Conservation (phyloP, 2,797 vertebrate genomes). For the Oryzias dopingdopingensis region DNA sequence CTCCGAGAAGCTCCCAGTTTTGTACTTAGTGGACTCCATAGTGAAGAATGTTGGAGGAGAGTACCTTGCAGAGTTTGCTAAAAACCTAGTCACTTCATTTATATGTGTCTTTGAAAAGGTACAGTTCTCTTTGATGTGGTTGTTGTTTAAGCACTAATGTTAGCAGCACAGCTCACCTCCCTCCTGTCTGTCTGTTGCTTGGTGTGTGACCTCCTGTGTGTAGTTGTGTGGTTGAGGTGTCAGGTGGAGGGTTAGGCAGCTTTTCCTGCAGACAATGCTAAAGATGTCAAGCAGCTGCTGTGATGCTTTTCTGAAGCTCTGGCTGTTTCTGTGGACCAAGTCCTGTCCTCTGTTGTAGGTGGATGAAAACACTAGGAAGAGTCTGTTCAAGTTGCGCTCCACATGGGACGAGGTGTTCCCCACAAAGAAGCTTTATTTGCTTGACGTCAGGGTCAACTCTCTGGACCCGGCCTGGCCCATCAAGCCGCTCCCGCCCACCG, state of each 20-base stretch:
- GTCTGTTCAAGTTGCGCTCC: conserved; percentile 97
- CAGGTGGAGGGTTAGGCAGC: conserved; percentile 30
- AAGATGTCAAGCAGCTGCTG: too few species aligned
- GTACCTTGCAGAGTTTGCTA: conserved; percentile 99
- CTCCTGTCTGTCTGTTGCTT: conserved; percentile 51
- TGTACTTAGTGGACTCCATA: conserved; percentile 99
- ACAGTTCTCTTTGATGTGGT: conserved; percentile 75
- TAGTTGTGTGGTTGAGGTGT: background rate
- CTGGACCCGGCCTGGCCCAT: conserved; percentile 98
- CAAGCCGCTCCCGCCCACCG: conserved; percentile 92
- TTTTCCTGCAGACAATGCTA: too few species aligned
- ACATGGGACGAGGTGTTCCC: conserved; percentile 99
- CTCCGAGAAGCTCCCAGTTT: conserved; percentile 97
- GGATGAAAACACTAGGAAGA: conserved; percentile 99
- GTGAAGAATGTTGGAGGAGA: conserved; percentile 99
- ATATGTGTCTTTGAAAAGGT: conserved; percentile 99
- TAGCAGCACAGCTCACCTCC: conserved; percentile 31
- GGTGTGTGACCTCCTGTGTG: conserved; percentile 33
- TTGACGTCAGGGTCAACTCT: conserved; percentile 94
- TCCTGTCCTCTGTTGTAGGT: conserved; percentile 91
- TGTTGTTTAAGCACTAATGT: conserved; percentile 33
- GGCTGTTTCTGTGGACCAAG: conserved; percentile 74
- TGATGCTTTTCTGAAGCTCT: background rate
- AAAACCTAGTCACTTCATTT: conserved; percentile 99
- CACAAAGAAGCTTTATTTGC: conserved; percentile 93